Evolutionary conservation across 2,113 vertebrate species (phyloP).

Genomic region (Bujurquina vittata): DNA sequence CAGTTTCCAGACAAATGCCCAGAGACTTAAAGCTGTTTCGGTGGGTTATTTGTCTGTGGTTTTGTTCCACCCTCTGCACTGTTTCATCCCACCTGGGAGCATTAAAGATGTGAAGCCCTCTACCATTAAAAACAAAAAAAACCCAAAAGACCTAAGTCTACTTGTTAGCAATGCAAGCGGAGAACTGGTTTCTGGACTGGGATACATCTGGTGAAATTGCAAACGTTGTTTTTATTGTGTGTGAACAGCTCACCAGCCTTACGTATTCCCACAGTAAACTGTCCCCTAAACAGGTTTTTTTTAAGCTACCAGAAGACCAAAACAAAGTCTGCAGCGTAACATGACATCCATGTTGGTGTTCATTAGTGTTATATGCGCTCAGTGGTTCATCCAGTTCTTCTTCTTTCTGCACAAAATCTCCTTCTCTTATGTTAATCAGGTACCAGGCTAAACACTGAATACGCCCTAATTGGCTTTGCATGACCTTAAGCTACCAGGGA

Average conservation of each 20-base stretch:
- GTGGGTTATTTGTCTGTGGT: background rate
- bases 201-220: background rate
- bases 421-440: constrained; percentile 23
- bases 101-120: background rate
- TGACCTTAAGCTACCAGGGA: constrained; percentile 24
- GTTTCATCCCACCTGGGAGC: background rate
- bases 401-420: background rate
- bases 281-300: background rate
- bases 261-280: background rate
- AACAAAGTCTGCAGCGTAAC: background rate
- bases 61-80: background rate
- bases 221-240: background rate
- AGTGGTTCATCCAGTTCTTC: background rate
- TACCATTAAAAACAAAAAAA: background rate
- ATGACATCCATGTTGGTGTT: background rate
- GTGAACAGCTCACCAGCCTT: background rate
- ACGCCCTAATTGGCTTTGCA: constrained; percentile 20
- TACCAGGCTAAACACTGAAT: background rate
- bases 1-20: background rate
- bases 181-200: background rate
- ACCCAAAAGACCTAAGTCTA: no score
- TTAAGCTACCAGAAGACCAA: background rate
- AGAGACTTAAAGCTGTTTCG: background rate
- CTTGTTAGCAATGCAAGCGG: background rate
- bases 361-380: background rate